Percentiles rank a stretch among this genome's conserved stretches.
phyloP scores from a whole-genome alignment of 2,797 vertebrate species.

The Coilia nasus region DNA sequence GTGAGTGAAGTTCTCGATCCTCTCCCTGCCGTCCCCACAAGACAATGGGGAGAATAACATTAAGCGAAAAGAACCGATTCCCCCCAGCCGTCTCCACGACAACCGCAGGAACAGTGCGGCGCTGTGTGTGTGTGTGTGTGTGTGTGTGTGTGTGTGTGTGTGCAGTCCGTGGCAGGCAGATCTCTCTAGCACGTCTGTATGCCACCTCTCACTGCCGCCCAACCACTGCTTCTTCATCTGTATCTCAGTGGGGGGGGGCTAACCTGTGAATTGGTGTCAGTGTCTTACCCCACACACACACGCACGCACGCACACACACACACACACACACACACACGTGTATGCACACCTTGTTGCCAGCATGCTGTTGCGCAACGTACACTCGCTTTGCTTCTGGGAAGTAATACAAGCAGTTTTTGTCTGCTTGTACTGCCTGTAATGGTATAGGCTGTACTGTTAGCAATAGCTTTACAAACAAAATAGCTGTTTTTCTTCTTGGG shows the following conservation, averaged over 20 bases:
- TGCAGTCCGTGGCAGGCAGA: background rate
- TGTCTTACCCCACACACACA: background rate
- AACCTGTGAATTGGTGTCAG: conserved; percentile 13
- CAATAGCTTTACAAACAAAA: background rate
- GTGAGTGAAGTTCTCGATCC: background rate
- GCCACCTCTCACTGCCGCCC: background rate
- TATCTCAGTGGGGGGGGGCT: background rate
- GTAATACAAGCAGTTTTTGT: background rate
- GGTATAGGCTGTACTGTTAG: background rate
- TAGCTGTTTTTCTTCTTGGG: background rate
- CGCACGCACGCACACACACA: background rate
- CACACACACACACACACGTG: background rate
- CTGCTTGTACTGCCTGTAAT: background rate
- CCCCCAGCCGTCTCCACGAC: conserved; percentile 9
- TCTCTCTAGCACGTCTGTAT: background rate
- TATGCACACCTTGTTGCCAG: background rate
- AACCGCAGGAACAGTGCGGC: background rate
- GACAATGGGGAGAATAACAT: conserved; percentile 34
- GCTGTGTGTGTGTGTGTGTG: no score
- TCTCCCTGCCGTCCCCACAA: conserved; percentile 43
- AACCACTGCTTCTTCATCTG: background rate
- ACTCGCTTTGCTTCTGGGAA: background rate
- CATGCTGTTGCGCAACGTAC: background rate
- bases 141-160: background rate
- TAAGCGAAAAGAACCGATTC: conserved; percentile 7